These are phyloP conservation scores for Hydrolagus colliei DNA, from an alignment of 2,797 vertebrate species.

Conservation along the genomic window DNA sequence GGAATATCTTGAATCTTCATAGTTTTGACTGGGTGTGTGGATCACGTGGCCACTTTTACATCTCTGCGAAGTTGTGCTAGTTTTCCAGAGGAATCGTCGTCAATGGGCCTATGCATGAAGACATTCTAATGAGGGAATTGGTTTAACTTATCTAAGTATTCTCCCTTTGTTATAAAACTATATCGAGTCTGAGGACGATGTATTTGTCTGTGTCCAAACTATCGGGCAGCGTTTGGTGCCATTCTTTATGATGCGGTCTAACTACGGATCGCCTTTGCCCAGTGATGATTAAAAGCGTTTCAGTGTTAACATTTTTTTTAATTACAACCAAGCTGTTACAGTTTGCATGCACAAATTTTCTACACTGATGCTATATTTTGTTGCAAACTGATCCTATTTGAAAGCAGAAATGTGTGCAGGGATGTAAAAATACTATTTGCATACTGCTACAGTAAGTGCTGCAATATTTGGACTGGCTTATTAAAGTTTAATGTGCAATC, in stretches of 20 bases:
- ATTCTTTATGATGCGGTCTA: conserved; percentile 51
- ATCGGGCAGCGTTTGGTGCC: conserved; percentile 55
- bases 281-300: conserved; percentile 43
- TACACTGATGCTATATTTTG: conserved; percentile 49
- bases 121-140: conserved; percentile 16
- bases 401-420: conserved; percentile 13
- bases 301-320: conserved; percentile 55
- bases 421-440: background rate
- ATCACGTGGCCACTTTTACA: background rate
- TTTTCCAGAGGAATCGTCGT: conserved; percentile 1
- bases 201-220: conserved; percentile 65
- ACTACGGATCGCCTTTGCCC: conserved; percentile 45
- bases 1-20: conserved; percentile 92
- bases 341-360: conserved; percentile 48
- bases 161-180: background rate
- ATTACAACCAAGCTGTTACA: conserved; percentile 61
- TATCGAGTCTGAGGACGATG: conserved; percentile 61
- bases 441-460: conserved; percentile 10
- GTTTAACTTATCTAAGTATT: conserved; percentile 13
- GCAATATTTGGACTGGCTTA: conserved; percentile 54
- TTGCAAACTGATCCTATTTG: conserved; percentile 1
- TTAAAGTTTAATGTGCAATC: conserved; percentile 77
- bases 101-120: conserved; percentile 21
- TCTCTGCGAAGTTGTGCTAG: background rate
- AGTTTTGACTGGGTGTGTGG: conserved; percentile 48